phyloP scores from a whole-genome alignment of 2,113 vertebrate genomes.

The Neolamprologus longior region DNA sequence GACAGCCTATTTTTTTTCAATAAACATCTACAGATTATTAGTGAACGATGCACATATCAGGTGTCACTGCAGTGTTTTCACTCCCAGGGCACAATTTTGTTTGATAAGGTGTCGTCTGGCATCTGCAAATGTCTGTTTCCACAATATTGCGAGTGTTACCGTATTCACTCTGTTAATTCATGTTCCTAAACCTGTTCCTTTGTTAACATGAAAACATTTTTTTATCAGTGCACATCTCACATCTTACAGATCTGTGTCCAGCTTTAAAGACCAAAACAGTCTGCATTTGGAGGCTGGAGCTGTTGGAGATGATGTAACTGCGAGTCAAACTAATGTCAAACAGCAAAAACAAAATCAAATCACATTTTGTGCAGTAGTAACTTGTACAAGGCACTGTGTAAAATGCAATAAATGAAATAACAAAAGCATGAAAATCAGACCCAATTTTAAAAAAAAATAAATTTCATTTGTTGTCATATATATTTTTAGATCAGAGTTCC shows the following conservation, averaged over 20 bases:
- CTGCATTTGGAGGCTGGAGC: background rate
- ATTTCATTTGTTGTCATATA: background rate
- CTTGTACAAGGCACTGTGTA: background rate
- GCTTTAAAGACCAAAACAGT: background rate
- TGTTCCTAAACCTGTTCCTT: background rate
- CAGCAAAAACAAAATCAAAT: background rate
- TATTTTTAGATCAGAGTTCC: background rate
- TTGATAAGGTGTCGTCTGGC: accelerated
- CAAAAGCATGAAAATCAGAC: background rate
- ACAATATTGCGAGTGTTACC: accelerated
- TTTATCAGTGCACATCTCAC: background rate
- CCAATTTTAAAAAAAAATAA: background rate
- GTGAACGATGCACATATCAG: background rate
- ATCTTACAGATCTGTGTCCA: background rate
- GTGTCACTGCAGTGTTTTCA: background rate
- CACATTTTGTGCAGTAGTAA: background rate
- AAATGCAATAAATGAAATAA: background rate
- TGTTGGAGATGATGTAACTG: background rate
- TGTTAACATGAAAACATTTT: background rate
- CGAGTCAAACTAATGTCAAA: background rate
- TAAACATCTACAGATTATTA: background rate
- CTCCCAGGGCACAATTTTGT: background rate
- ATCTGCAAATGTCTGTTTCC: background rate
- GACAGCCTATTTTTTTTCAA: background rate
- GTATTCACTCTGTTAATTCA: background rate